Base-by-base conservation (phyloP, 92 coral and sea anemone species). In the Chrysogorgia sp. region DNA sequence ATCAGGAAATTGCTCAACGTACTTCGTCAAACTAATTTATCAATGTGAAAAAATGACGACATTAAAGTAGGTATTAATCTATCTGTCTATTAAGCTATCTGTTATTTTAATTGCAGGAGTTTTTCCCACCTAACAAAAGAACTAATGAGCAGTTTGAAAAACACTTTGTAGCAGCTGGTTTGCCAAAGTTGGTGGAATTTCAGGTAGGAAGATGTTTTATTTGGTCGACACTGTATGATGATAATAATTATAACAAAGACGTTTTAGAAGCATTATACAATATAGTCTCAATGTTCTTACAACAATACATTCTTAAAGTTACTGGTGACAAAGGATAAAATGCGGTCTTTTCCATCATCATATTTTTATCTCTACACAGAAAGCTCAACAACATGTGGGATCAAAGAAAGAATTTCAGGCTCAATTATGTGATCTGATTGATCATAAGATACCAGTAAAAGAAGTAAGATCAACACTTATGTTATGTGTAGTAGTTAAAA, bases 61-160 rank as follows among this genome's bases (percentile, higher is more conserved):
- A 60, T n/a, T 60, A 14, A n/a, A 30, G 4, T 30, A 25, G 3
- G 1, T 14, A 3, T 19, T 10, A 0, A 20, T 60, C 35, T 60
- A 20, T 30, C 35, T 30, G 25, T 60, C 35, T 20, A 60, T 24
- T 25, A n/a, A 60, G 0, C 67, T n/a, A 60, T 37, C 43, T 37
- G 12, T 37, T 47, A 10, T 74, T 61, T 45, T 29, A 43, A 59
- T 76, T 53, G 26, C 76, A 94, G 98, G 90, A 88, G 52, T 94
- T 91, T 85, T 94, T 94, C 33, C 98, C 98, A 47, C 91, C 97
- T 58, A 91, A 83, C 88, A 94, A 89, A 84, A 88, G 90, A 76
- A 87, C 91, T 57, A 86, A 86, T 79, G 98, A 94, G 74, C 78
- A 81, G 83, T 87, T 94, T 79, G 88, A 88, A 29, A 89, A 87